Evolutionary conservation across 2,888 invertebrate species (phyloP), one percentile per base, ranked within the genome.

Genomic region (Cistogaster globosa): DNA sequence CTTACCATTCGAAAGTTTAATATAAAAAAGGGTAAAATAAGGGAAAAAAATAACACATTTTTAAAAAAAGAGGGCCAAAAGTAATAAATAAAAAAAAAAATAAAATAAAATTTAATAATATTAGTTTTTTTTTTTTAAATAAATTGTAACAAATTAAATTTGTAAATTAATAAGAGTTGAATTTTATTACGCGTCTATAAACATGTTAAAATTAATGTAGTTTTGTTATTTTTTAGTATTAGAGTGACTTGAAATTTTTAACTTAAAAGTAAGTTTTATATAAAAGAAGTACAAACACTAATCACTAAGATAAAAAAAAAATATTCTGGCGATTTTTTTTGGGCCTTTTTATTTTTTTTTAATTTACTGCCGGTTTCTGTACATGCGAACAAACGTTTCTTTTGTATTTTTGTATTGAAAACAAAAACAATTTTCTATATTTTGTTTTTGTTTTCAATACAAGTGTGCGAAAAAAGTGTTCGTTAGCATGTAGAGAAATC

Each of bases 1-100:
- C 60, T 38, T 60, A 18, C 60, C 60, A 60, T 18, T 38, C 11
- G 51, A 53, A 53, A 51, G 18, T 51, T 51, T 5, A 18, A 51
- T 16, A 51, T 1, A 18, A 51, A 51, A 51, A 53, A 9, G 9
- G 18, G 20, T 20, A 11, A 53, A 18, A 11, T 0, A 53, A 8
- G 9, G 11, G 3, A 14, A 53, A 53, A 51, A 4, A 51, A n/a
- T 0, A 18, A 32, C 8, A 7, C 8, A 5, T 51, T n/a, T 16
- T 14, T 16, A 1, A 51, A 6, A 51, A 51, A 53, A 53, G 51
- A 53, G 51, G 51, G 51, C 51, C 51, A 53, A 53, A 48, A 14
- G 45, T 48, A 48, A 16, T 48, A 48, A 48, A 53, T 20, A 7
- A 18, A 53, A 53, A 53, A 53, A 53, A 18, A 18, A 53, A 53